These are phyloP conservation scores for Henicopernis longicauda DNA, from an alignment of 2,113 vertebrate genomes.

Conservation along the genomic window DNA sequence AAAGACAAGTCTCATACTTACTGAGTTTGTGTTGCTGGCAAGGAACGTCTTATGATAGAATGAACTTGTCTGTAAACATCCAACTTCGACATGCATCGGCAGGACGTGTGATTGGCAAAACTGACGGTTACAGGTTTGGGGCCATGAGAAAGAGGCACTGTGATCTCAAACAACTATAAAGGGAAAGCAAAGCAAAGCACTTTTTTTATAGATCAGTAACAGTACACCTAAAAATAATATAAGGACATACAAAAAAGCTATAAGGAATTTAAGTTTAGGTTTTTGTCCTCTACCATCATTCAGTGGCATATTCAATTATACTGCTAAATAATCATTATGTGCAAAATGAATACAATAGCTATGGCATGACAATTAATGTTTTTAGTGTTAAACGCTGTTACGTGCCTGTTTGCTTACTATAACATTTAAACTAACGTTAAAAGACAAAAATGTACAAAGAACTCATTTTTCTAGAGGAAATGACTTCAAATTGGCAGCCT, in stretches of 20 bases:
- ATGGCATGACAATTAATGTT: background rate
- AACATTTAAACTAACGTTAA: background rate
- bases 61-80: constrained; percentile 94
- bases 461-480: background rate
- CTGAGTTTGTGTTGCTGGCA: constrained; percentile 80
- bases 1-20: constrained; percentile 72
- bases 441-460: background rate
- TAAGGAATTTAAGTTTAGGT: background rate
- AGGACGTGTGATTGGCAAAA: constrained; percentile 96
- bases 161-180: constrained; percentile 93
- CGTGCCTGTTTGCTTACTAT: background rate
- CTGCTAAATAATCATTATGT: background rate
- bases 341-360: background rate
- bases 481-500: background rate
- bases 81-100: constrained; percentile 93
- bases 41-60: constrained; percentile 91
- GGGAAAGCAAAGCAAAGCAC: background rate
- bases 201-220: background rate
- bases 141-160: constrained; percentile 87
- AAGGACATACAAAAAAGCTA: background rate
- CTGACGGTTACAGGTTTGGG: constrained; percentile 93
- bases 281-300: background rate
- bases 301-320: background rate
- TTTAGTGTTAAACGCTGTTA: background rate
- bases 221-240: background rate